phyloP scores from a whole-genome alignment of 2,888 invertebrate genomes.

The Altica lythri region DNA sequence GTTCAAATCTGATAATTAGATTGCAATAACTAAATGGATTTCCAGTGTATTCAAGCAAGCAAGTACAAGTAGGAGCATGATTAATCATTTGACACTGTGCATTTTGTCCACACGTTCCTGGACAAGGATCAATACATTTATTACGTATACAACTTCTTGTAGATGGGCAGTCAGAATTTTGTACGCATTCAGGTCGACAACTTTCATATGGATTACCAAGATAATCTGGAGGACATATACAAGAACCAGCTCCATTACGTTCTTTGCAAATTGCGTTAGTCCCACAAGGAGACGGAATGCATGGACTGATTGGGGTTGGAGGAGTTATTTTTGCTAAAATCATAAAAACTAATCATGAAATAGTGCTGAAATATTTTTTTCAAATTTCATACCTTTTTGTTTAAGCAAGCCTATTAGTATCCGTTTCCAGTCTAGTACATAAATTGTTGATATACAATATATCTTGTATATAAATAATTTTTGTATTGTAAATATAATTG shows the following conservation, averaged over 20 bases:
- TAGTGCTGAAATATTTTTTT: too few relatives aligned
- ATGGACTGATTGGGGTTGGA: slow-evolving; percentile 61
- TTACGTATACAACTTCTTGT: slow-evolving; percentile 67
- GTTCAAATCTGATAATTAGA: slow-evolving; percentile 45
- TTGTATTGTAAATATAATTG: too few relatives aligned
- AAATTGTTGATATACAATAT: too few relatives aligned
- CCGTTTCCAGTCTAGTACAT: too few relatives aligned
- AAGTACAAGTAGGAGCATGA: slow-evolving; percentile 69
- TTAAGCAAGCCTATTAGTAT: too few relatives aligned
- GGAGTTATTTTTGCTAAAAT: slow-evolving; percentile 38
- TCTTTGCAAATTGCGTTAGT: slow-evolving; percentile 75
- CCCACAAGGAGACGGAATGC: slow-evolving; percentile 69
- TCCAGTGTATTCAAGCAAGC: slow-evolving; percentile 66
- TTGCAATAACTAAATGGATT: slow-evolving; percentile 66
- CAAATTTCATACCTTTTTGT: too few relatives aligned
- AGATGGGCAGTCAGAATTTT: slow-evolving; percentile 69
- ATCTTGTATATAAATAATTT: too few relatives aligned
- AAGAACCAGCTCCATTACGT: slow-evolving; percentile 73
- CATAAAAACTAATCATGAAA: too few relatives aligned
- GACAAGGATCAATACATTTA: slow-evolving; percentile 72
- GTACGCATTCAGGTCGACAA: slow-evolving; percentile 71
- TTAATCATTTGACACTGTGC: slow-evolving; percentile 69
- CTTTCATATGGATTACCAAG: slow-evolving; percentile 78
- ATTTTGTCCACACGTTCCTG: slow-evolving; percentile 71
- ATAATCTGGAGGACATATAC: slow-evolving; percentile 71